phyloP scores from a whole-genome alignment of 37 sponge, comb jelly and placozoan genomes.

The Corticium candelabrum region DNA sequence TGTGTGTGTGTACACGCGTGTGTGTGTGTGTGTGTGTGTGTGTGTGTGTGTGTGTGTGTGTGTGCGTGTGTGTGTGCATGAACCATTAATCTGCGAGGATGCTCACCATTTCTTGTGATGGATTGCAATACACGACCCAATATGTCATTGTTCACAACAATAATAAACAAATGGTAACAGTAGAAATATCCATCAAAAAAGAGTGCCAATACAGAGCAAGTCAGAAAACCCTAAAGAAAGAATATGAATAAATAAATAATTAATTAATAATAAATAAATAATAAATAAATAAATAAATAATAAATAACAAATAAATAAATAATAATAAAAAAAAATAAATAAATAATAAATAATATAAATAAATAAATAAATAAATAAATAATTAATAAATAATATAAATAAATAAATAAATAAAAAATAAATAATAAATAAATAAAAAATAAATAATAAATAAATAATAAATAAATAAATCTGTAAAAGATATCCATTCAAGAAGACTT shows the following conservation, averaged over 20 bases:
- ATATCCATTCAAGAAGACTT: too few relatives aligned
- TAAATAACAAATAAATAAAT: conserved; percentile 61
- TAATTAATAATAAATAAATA: conserved; percentile 23
- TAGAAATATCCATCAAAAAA: conserved; percentile 72
- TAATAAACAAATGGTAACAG: conserved; percentile 59
- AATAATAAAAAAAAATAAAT: conserved; percentile 36
- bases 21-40: too few relatives aligned
- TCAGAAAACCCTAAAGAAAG: conserved; percentile 14
- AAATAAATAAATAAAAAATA: conserved; percentile 37
- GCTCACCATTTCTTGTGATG: conserved; percentile 66
- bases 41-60: too few relatives aligned
- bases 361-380: background rate
- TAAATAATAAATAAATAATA: background rate
- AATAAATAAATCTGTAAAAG: conserved; percentile 10
- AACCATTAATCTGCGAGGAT: too few relatives aligned
- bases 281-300: conserved; percentile 62
- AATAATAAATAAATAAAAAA: conserved; percentile 13
- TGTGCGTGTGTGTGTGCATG: conserved; percentile 12
- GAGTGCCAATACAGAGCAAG: conserved; percentile 39
- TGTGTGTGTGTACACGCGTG: too few relatives aligned
- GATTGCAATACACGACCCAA: conserved; percentile 59
- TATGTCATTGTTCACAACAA: conserved; percentile 70
- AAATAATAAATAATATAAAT: conserved; percentile 10
- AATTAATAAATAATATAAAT: conserved; percentile 12
- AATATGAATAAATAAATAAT: background rate